A percentile compares a stretch with the other conserved stretches of the same genome.
These are phyloP conservation scores for Drosophila koepferae DNA, from an alignment of 2,888 invertebrate genomes.

Conservation along the genomic window DNA sequence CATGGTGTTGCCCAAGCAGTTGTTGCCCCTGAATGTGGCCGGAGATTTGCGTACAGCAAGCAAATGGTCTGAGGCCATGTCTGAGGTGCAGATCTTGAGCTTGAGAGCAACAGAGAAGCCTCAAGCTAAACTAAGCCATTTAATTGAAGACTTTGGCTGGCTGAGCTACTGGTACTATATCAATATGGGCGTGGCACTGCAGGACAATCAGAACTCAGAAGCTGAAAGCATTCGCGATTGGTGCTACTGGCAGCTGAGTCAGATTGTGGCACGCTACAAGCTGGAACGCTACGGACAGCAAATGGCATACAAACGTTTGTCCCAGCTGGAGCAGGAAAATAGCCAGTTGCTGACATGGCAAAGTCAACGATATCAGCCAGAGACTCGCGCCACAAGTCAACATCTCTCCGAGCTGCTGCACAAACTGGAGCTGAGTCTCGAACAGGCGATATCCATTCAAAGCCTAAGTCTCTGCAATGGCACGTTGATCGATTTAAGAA, in stretches of 20 bases:
- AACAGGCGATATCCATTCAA: slow-evolving; percentile 3
- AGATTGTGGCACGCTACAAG: slow-evolving; percentile 89
- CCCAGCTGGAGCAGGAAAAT: too few species aligned
- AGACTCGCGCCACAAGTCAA: background rate
- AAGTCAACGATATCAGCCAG: slow-evolving; percentile 86
- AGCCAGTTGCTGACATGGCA: slow-evolving; percentile 55
- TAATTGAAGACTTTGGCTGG: slow-evolving; percentile 89
- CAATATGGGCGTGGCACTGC: slow-evolving; percentile 83
- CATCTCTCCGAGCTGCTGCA: slow-evolving; percentile 11
- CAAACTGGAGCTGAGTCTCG: slow-evolving; percentile 20
- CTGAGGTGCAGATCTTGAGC: slow-evolving; percentile 54
- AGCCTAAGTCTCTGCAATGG: slow-evolving; percentile 31
- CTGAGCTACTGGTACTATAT: slow-evolving; percentile 85
- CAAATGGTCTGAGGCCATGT: slow-evolving; percentile 57
- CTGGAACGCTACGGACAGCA: slow-evolving; percentile 89
- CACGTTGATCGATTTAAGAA: slow-evolving; percentile 39
- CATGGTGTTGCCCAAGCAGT: slow-evolving; percentile 23
- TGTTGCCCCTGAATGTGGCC: slow-evolving; percentile 36
- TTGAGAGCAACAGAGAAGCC: slow-evolving; percentile 1
- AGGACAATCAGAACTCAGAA: slow-evolving; percentile 22
- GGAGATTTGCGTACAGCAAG: slow-evolving; percentile 39
- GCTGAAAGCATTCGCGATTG: slow-evolving; percentile 87
- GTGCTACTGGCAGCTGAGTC: slow-evolving; percentile 88
- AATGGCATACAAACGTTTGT: slow-evolving; percentile 18
- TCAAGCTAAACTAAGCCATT: slow-evolving; percentile 82